Conservation (phyloP, 2,797 vertebrate species). For the Muraenolepis orangiensis region DNA sequence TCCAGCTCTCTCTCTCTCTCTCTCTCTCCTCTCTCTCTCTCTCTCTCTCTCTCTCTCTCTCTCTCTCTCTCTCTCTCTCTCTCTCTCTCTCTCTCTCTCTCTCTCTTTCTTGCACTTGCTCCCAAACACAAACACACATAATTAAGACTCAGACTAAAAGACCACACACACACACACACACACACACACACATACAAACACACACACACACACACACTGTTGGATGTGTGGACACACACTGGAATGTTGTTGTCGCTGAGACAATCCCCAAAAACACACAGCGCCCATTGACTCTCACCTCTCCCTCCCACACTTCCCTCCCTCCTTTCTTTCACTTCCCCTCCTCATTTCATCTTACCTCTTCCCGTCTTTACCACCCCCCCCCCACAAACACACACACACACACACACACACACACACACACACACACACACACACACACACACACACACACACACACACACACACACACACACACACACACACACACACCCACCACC, state of each 20-base stretch:
- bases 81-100: background rate
- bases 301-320: conserved; percentile 6
- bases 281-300: conserved; percentile 29
- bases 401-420: background rate
- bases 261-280: conserved; percentile 30
- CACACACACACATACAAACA: conserved; percentile 1
- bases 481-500: background rate
- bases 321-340: background rate
- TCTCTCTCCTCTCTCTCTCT: background rate
- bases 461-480: background rate
- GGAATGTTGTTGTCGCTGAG: conserved; percentile 28
- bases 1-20: background rate
- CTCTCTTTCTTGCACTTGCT: background rate
- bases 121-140: background rate
- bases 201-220: background rate
- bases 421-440: background rate
- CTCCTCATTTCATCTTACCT: background rate
- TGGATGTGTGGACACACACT: too few species aligned
- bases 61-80: background rate
- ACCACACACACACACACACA: conserved; percentile 2
- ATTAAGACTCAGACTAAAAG: background rate
- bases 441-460: background rate
- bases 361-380: conserved; percentile 11
- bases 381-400: background rate
- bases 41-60: background rate